A percentile compares a stretch with the other conserved stretches of the same genome.
Evolutionary conservation across 1,140 invertebrate genomes (phyloP).

Genomic region (Papilio polyxenes): DNA sequence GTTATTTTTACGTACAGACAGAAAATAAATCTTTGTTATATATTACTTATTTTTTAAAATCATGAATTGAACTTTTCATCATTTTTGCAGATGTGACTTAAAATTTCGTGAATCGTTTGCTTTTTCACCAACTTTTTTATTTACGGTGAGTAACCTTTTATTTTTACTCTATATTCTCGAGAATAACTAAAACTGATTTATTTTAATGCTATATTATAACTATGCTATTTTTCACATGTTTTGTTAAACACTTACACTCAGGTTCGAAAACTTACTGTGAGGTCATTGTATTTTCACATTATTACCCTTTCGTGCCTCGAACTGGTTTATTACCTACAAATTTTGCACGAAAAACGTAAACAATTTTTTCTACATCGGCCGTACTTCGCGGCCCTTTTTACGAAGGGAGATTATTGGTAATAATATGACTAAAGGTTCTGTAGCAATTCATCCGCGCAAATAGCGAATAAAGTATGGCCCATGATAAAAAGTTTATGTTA

Average conservation of each 20-base stretch:
- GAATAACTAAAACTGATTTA: not conserved
- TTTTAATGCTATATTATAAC: no score
- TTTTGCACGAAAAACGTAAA: conserved; percentile 54
- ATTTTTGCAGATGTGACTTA: no score
- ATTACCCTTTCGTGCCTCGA: conserved; percentile 43
- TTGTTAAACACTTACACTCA: conserved; percentile 15
- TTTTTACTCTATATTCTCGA: not conserved
- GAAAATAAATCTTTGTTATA: no score
- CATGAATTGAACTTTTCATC: no score
- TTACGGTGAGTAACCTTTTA: no score
- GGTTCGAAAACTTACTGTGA: conserved; percentile 26
- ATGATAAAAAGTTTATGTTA: conserved; percentile 31
- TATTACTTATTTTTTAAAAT: no score
- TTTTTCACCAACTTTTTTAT: no score
- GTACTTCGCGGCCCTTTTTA: conserved; percentile 50
- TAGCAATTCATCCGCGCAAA: conserved; percentile 38
- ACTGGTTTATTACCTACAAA: conserved; percentile 58
- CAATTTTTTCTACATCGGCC: conserved; percentile 50
- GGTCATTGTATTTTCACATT: conserved; percentile 39
- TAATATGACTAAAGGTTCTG: conserved; percentile 37
- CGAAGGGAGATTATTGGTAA: conserved; percentile 38
- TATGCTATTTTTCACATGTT: not conserved
- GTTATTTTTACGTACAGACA: no score
- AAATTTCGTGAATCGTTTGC: no score
- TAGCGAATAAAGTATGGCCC: conserved; percentile 30